phyloP scores from a whole-genome alignment of 2,888 invertebrate genomes.

The Clunio marinus region DNA sequence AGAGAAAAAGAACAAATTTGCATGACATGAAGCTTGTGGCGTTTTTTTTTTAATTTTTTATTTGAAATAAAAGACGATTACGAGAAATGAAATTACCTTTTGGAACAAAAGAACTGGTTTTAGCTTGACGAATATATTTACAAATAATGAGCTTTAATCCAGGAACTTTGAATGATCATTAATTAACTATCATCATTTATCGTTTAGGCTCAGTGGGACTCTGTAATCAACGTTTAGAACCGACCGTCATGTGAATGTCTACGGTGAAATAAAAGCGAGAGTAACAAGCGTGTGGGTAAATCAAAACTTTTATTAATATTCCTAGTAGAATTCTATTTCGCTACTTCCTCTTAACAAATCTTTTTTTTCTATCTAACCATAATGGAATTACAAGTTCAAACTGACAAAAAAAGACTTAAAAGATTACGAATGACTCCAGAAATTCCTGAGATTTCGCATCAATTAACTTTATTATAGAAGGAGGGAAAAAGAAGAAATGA shows the following conservation, averaged over 20 bases:
- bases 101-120: not conserved
- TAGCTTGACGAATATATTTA: not conserved
- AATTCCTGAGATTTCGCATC: too few relatives aligned
- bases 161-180: constrained; percentile 18
- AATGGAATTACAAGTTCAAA: too few relatives aligned
- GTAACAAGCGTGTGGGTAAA: not conserved
- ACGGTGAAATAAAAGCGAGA: constrained; percentile 11
- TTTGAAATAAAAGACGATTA: constrained; percentile 13
- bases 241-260: too few relatives aligned
- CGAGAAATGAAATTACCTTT: not conserved
- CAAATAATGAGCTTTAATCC: not conserved
- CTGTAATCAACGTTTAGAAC: not conserved
- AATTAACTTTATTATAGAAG: too few relatives aligned
- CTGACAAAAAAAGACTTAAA: too few relatives aligned
- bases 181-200: constrained; percentile 4
- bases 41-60: not conserved
- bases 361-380: too few relatives aligned
- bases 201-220: not conserved
- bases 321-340: too few relatives aligned
- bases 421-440: too few relatives aligned
- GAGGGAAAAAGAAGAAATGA: too few relatives aligned
- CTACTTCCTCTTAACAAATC: too few relatives aligned
- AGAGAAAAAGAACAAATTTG: not conserved
- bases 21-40: not conserved
- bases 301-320: not conserved